A percentile compares a stretch with the other conserved stretches of the same genome.
Conservation (phyloP, 1,140 invertebrate species). For the Bombus balteatus region DNA sequence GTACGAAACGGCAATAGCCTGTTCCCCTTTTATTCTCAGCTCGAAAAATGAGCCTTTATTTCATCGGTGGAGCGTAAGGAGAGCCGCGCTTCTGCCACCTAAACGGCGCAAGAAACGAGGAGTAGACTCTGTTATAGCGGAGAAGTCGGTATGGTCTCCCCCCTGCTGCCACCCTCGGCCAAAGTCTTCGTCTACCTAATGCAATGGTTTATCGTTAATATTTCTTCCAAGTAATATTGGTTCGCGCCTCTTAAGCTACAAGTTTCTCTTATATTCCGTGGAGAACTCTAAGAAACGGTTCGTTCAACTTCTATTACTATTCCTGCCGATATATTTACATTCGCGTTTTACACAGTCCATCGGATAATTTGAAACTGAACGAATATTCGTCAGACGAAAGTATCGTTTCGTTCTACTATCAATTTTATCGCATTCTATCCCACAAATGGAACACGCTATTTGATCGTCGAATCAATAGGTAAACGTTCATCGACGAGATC, state of each 20-base stretch:
- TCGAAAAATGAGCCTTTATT: slow-evolving; percentile 70
- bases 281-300: not conserved
- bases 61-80: slow-evolving; percentile 61
- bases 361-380: not conserved
- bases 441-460: too few species aligned
- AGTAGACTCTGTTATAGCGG: slow-evolving; percentile 24
- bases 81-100: slow-evolving; percentile 59
- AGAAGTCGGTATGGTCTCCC: slow-evolving; percentile 19
- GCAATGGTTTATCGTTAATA: slow-evolving; percentile 68
- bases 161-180: not conserved
- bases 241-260: slow-evolving; percentile 34
- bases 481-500: too few species aligned
- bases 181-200: slow-evolving; percentile 39
- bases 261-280: slow-evolving; percentile 22
- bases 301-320: slow-evolving; percentile 11
- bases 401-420: not conserved
- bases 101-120: slow-evolving; percentile 56
- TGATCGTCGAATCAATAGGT: too few species aligned
- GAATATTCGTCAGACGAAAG: not conserved
- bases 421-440: too few species aligned
- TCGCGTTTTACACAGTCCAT: not conserved
- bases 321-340: not conserved
- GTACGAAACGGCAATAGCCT: slow-evolving; percentile 58
- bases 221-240: slow-evolving; percentile 65
- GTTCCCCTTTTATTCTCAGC: slow-evolving; percentile 59